Evolutionary conservation across 1,140 invertebrate genomes (phyloP), one percentile per base, ranked within the genome.

Genomic region (Cotesia typhae): DNA sequence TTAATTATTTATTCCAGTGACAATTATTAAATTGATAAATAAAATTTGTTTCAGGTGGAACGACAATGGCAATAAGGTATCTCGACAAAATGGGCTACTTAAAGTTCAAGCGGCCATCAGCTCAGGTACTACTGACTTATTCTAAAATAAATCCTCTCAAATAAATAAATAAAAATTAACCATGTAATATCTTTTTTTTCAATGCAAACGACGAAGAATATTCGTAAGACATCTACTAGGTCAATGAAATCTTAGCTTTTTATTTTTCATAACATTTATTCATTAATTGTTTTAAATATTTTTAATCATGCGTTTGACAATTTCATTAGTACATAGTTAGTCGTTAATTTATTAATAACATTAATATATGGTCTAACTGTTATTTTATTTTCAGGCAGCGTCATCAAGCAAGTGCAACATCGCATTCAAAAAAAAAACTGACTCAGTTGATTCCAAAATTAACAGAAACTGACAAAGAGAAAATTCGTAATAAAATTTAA

Each of bases 61-160:
- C 91, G 35, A 90, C 89, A 35, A 78, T 89, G 53, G 84, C 86
- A n/a, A 89, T 92, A 41, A 89, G 87, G 63, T 89, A 89, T 69
- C 77, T 92, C 9, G 86, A 87, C 41, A 87, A 85, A 73, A 82
- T 81, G 75, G 90, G 90, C 10, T 88, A 88, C 71, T 88, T 92
- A 61, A 88, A 89, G 75, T 87, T 87, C 37, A 84, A 88, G 68
- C 83, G 86, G 37, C 70, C 59, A 53, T 69, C 75, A 20, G 67
- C 69, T 36, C 36, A 67, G 70, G 70, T 72, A 57, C 12, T 72
- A 57, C 12, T 14, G 12, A 60, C 17, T 53, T 51, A 66, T 41
- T 64, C 14, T 35, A n/a, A 57, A 52, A 28, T 52, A 28, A 17
- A 9, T 6, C 0, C 51, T 17, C 20, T 20, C 0, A 12, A 2